phyloP scores from a whole-genome alignment of 2,888 invertebrate genomes.

The Acanthopleura granulata region DNA sequence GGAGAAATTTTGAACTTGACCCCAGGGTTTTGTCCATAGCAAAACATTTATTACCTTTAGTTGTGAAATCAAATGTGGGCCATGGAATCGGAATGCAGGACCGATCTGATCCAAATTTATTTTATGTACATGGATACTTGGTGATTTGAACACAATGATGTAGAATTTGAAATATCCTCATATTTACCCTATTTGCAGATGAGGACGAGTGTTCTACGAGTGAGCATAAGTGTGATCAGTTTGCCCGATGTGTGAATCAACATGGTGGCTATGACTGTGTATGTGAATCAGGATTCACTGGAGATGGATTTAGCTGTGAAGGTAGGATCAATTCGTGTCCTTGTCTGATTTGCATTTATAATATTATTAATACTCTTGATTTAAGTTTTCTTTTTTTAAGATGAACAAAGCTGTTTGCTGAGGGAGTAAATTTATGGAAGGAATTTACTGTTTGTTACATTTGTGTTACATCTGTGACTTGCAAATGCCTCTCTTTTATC shows the following conservation, averaged over 20 bases:
- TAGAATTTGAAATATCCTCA: background rate
- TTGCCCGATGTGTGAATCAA: background rate
- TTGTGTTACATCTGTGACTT: too few relatives aligned
- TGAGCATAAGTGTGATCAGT: background rate
- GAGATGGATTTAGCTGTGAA: slow-evolving; percentile 18
- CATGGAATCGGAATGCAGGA: background rate
- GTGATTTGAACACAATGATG: background rate
- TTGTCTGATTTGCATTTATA: too few relatives aligned
- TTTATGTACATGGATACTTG: background rate
- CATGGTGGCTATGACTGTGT: slow-evolving; percentile 17
- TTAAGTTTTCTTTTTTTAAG: too few relatives aligned
- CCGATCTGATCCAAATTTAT: background rate
- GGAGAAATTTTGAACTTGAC: too few relatives aligned
- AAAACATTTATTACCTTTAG: background rate
- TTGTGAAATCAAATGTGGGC: background rate
- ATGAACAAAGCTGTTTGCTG: too few relatives aligned
- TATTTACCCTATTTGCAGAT: background rate
- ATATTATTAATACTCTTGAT: too few relatives aligned
- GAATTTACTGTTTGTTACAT: too few relatives aligned
- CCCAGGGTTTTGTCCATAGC: background rate
- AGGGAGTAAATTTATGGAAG: too few relatives aligned
- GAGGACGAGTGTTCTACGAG: slow-evolving; percentile 1
- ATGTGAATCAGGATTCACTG: slow-evolving; percentile 8
- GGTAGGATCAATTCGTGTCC: background rate
- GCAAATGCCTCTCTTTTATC: background rate